Conservation (phyloP, 2,797 vertebrate species). For the Numenius phaeopus region DNA sequence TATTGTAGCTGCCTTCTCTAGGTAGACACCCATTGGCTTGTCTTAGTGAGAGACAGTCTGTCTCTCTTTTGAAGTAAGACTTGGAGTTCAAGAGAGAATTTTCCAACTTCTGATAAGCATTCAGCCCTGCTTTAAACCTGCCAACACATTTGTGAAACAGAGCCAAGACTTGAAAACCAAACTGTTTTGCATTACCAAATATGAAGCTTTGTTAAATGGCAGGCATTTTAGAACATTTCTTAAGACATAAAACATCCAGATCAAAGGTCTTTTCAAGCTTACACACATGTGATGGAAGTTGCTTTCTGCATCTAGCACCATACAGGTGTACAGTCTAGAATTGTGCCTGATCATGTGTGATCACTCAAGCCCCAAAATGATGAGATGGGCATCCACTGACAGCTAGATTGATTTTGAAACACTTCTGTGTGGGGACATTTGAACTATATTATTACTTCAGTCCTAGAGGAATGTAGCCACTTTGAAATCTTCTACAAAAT, state of each 20-base stretch:
- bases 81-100: not conserved
- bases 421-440: not conserved
- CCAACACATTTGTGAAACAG: not conserved
- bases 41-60: not conserved
- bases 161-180: not conserved
- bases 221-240: not conserved
- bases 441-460: not conserved
- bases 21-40: not conserved
- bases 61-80: not conserved
- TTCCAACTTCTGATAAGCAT: not conserved
- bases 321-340: not conserved
- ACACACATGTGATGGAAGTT: rapidly evolving
- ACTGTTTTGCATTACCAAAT: not conserved
- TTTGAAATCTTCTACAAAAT: not conserved
- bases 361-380: not conserved
- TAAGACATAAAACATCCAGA: not conserved
- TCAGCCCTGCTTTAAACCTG: not conserved
- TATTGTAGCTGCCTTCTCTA: not conserved
- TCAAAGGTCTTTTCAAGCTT: not conserved
- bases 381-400: not conserved
- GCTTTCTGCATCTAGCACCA: not conserved
- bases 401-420: not conserved
- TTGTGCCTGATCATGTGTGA: not conserved
- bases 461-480: not conserved
- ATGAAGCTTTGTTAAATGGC: not conserved